Base-by-base conservation (phyloP, 1,140 invertebrate genomes). In the Calephelis virginiensis region DNA sequence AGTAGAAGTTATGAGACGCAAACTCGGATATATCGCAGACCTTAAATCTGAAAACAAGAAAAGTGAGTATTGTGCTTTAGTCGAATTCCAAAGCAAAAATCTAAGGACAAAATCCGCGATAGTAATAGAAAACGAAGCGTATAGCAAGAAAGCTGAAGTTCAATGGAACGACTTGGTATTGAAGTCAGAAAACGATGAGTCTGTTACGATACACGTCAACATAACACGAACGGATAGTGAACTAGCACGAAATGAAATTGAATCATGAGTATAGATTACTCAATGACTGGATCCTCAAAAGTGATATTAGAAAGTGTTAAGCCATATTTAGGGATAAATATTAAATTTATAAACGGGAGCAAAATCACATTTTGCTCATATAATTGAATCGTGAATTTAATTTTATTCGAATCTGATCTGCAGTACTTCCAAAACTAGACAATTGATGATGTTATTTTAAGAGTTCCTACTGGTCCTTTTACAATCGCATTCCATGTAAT, bases 81-180 rank as follows among this genome's bases (percentile, higher is more conserved):
- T 91, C 11, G 89, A 91, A 65, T 91, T 91, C 69, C 85, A 91
- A 77, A 89, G 89, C 68, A 87, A 87, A 74, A 82, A 84, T 0
- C 66, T 91, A 17, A 74, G 80, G 64, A 90, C 83, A n/a, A 91
- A 90, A 77, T 87, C 83, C 8, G 86, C 83, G 45, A 83, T 91
- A 49, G 62, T 86, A 7, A 89, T 91, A 50, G 89, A 90, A 56
- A 90, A 91, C 69, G 86, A 89, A 69, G 72, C 81, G 6, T 91
- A 90, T 60, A 83, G 85, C 13, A 91, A 89, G 77, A 91, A 90
- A 75, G 89, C 88, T 8, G 86, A 90, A 68, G 79, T 90, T 2
- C 87, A 90, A 71, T 89, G 87, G 86, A 87, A 82, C 62, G 86
- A 91, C 66, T 78, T 86, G 0, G 77, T 86, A 14, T 77, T 86